Base-by-base conservation (phyloP, 2,113 vertebrate species). In the Centrocercus urophasianus region DNA sequence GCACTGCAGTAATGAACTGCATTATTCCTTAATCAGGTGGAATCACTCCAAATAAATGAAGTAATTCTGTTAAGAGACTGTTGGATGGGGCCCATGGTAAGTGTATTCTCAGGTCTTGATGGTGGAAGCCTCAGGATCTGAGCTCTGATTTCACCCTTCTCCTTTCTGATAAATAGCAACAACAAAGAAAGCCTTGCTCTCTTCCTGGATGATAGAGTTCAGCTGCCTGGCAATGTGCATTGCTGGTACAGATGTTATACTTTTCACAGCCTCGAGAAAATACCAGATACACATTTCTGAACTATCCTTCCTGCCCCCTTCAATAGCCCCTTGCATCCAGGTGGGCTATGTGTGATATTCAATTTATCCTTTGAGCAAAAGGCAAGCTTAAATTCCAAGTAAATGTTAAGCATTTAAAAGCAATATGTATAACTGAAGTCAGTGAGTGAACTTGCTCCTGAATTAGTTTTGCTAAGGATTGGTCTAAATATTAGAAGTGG, bases 401-500 rank as follows among this genome's bases (percentile, higher is more conserved):
- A 87, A 92, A 93, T 63, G 13, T 86, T 95, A 90, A 93, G 79
- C 17, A 19, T 20, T 91, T 13, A 70, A 66, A 89, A 93, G 52
- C 32, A 25, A 59, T 0, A 1, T 65, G 21, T 47, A 57, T 57
- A 80, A 85, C 6, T n/a, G 32, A 71, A 28, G 8, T 63, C 34
- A 70, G n/a, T n/a, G 48, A 88, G 54, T 4, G 70, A 76, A 70
- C 0, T 85, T 48, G 19, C 40, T 73, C 30, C 79, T 80, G 54
- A 59, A 10, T 25, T 48, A 25, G 30, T 60, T 86, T 78, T 83
- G 34, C 38, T 48, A 60, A 50, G 11, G 24, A 40, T 14, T 73
- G 88, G 40, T 80, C 85, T 86, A 60, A 81, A 91, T 83, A 47
- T 77, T 89, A 57, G 38, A 50, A 71, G 24, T 64, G 27, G 13